A percentile compares a stretch with the other conserved stretches of the same genome.
Conservation (phyloP, 2,888 invertebrate species). For the Chrysomela aeneicollis region DNA sequence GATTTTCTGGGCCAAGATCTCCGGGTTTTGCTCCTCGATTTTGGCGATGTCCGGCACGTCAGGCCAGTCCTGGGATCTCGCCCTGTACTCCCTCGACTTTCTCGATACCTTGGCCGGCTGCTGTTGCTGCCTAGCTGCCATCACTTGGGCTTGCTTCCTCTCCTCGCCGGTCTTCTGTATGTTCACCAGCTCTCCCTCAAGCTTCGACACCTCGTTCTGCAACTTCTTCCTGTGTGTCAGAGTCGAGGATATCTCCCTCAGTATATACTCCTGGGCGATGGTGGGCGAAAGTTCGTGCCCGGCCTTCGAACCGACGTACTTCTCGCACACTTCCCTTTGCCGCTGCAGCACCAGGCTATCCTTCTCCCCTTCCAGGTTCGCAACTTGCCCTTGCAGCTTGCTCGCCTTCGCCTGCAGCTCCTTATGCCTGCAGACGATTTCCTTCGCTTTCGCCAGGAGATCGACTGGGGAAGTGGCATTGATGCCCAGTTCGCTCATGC, state of each 20-base stretch:
- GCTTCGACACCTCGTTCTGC: conserved; percentile 79
- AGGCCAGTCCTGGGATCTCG: conserved; percentile 90
- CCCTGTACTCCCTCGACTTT: conserved; percentile 75
- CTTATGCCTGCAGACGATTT: conserved; percentile 92
- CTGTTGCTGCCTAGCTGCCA: conserved; percentile 52
- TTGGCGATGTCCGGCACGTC: conserved; percentile 90
- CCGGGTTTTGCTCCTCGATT: conserved; percentile 92
- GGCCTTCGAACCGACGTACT: conserved; percentile 68
- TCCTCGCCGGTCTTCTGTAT: conserved; percentile 78
- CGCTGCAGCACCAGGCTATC: conserved; percentile 74
- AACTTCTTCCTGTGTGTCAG: conserved; percentile 84
- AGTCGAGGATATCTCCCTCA: conserved; percentile 87
- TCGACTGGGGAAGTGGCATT: conserved; percentile 87
- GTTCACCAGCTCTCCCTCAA: conserved; percentile 80
- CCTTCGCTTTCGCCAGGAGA: conserved; percentile 84
- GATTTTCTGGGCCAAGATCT: conserved; percentile 88
- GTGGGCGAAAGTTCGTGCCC: conserved; percentile 70
- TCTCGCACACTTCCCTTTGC: conserved; percentile 79
- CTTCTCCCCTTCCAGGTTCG: conserved; percentile 79
- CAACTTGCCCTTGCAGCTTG: conserved; percentile 85
- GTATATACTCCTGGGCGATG: conserved; percentile 80
- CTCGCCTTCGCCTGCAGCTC: conserved; percentile 90
- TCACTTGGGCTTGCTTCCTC: conserved; percentile 61
- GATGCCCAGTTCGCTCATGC: conserved; percentile 92
- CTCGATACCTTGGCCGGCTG: conserved; percentile 61